Base-by-base conservation (phyloP, 2,888 invertebrate genomes). In the Chrysolina haemoptera region DNA sequence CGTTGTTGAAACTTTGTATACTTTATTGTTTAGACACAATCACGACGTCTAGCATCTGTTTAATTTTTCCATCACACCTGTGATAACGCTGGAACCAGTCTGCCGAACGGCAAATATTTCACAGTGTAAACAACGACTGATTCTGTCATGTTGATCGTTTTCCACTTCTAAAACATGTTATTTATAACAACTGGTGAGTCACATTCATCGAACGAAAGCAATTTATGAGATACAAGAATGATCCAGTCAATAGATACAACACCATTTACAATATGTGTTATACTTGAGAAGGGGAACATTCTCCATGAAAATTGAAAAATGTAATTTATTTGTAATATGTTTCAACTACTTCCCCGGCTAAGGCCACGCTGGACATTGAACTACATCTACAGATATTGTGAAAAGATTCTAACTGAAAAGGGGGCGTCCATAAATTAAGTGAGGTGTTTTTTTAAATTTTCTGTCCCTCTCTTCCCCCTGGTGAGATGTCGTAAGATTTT, bases 171-270 rank as follows among this genome's bases (percentile, higher is more conserved):
- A 35, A 59, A 59, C 35, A 35, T 59, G 59, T 35, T 59, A 27
- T 59, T 53, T 53, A 53, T 53, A 53, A 11, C 20, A 27, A 48
- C 46, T 50, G 12, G n/a, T 66, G 66, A 66, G 50, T 66, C 66
- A 50, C 20, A 22, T 27, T 27, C 53, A 8, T 18, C 22, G 40
- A 18, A 40, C 50, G 66, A 66, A 27, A 53, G 16, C 46, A 66
- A 53, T 22, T 63, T 10, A 14, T 40, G 67, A 53, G 53, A 53
- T 53, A 53, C 27, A 9, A 59, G n/a, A n/a, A 16, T 48, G 16
- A 9, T 48, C 48, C 16, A 48, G 16, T 16, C 16, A 48, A 35
- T 3, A 27, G 27, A 5, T 35, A 35, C 35, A 8, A 6, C 35
- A 35, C 4, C 3, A 35, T 35, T 35, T 8, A 35, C 35, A 35